phyloP scores from a whole-genome alignment of 2,888 invertebrate species.

The Ypsolopha sequella region DNA sequence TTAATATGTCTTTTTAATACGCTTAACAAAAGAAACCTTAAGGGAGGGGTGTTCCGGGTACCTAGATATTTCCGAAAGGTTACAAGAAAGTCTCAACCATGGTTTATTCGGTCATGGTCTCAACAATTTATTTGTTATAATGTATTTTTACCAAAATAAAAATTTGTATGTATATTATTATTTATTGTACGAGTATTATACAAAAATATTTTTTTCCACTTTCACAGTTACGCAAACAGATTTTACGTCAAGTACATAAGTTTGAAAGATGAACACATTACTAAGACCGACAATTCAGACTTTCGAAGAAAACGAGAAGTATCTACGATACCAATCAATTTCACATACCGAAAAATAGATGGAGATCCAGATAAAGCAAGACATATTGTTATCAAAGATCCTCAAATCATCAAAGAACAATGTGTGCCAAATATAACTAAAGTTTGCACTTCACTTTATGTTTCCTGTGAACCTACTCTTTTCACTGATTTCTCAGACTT shows the following conservation, averaged over 20 bases:
- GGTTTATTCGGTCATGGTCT: no score
- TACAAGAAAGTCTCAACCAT: no score
- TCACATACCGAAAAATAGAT: conserved; percentile 29
- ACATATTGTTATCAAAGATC: conserved; percentile 37
- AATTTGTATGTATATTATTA: no score
- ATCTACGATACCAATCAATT: conserved; percentile 32
- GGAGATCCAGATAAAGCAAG: conserved; percentile 21
- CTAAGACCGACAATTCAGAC: conserved; percentile 16
- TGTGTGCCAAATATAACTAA: conserved; percentile 57
- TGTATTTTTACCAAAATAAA: no score
- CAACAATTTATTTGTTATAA: no score
- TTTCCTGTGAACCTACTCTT: conserved; percentile 62
- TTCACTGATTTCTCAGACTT: conserved; percentile 32
- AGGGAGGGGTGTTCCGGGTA: no score
- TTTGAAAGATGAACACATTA: conserved; percentile 31
- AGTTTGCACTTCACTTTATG: conserved; percentile 66
- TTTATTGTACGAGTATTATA: no score
- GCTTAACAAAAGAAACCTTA: no score
- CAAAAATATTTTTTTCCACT: background rate
- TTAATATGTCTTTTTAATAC: no score
- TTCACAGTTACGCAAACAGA: conserved; percentile 46
- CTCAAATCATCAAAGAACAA: conserved; percentile 47
- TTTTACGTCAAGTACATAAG: conserved; percentile 47
- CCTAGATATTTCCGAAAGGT: no score
- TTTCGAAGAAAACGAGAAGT: conserved; percentile 30